Percentiles rank a stretch among this genome's conserved stretches.
Conservation (phyloP, 2,797 vertebrate species). For the Alectoris magna region DNA sequence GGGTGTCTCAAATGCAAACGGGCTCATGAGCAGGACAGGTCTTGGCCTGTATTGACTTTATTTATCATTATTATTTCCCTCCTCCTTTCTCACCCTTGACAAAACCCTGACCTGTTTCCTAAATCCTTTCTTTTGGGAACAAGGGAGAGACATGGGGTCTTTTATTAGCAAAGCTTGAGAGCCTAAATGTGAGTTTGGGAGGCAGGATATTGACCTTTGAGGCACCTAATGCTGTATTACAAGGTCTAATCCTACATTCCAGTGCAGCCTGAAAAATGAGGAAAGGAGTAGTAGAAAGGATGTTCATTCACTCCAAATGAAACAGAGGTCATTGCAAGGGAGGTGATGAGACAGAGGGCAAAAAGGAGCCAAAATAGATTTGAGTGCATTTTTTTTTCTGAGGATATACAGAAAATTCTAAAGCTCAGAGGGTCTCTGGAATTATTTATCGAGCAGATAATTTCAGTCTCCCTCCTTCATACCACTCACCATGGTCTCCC, state of each 20-base stretch:
- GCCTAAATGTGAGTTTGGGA: slow-evolving; percentile 39
- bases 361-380: not conserved
- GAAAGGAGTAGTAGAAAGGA: not conserved
- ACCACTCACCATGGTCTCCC: fast-evolving
- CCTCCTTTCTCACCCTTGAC: slow-evolving; percentile 18
- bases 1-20: slow-evolving; percentile 28
- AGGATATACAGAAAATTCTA: not conserved
- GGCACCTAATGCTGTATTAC: not conserved
- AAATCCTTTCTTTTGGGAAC: not conserved
- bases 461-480: not conserved
- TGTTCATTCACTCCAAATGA: not conserved
- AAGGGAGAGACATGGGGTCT: not conserved
- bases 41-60: slow-evolving; percentile 38
- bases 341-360: not conserved
- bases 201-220: slow-evolving; percentile 52
- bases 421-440: not conserved
- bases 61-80: slow-evolving; percentile 54
- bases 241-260: slow-evolving; percentile 53
- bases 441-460: not conserved
- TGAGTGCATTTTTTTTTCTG: not conserved
- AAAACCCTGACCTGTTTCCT: slow-evolving; percentile 15
- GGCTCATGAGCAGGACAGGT: not conserved
- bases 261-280: not conserved
- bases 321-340: not conserved
- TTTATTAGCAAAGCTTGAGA: slow-evolving; percentile 41